Percentiles rank a stretch among this genome's conserved stretches.
Conservation (phyloP, 2,888 invertebrate species). For the Acrobasis consociella region DNA sequence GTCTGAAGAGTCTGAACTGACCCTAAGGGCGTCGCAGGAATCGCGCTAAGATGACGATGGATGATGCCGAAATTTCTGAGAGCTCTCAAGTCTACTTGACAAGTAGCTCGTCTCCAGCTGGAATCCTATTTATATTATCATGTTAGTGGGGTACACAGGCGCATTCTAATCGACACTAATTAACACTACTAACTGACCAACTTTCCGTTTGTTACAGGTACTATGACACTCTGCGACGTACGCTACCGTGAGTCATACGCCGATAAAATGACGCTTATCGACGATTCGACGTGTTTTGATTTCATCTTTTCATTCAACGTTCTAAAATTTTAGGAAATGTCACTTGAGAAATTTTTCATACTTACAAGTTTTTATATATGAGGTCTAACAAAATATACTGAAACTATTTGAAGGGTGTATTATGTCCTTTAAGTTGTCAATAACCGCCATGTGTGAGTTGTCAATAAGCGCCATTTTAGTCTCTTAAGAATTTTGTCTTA, state of each 20-base stretch:
- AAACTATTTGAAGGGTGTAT: no score
- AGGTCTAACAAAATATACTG: no score
- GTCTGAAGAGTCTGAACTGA: no score
- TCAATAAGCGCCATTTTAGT: conserved; percentile 47
- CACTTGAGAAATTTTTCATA: no score
- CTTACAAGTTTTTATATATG: no score
- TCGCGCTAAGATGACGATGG: no score
- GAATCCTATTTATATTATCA: not conserved
- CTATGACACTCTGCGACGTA: conserved; percentile 69
- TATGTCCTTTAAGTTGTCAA: no score
- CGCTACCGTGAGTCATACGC: conserved; percentile 71
- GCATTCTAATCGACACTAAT: conserved; percentile 2
- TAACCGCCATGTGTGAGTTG: conserved; percentile 39
- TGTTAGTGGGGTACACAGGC: not conserved
- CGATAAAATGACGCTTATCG: conserved; percentile 59
- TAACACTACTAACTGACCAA: conserved; percentile 43
- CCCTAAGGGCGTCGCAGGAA: no score
- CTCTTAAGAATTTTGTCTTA: conserved; percentile 23
- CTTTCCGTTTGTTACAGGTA: conserved; percentile 73
- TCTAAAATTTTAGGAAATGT: not conserved
- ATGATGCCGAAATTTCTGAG: no score
- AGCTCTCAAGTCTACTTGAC: no score
- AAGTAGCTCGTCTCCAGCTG: not conserved
- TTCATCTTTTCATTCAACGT: conserved; percentile 12
- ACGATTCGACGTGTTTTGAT: conserved; percentile 42